Evolutionary conservation across 2,888 invertebrate species (phyloP).

Genomic region (Troides aeacus): DNA sequence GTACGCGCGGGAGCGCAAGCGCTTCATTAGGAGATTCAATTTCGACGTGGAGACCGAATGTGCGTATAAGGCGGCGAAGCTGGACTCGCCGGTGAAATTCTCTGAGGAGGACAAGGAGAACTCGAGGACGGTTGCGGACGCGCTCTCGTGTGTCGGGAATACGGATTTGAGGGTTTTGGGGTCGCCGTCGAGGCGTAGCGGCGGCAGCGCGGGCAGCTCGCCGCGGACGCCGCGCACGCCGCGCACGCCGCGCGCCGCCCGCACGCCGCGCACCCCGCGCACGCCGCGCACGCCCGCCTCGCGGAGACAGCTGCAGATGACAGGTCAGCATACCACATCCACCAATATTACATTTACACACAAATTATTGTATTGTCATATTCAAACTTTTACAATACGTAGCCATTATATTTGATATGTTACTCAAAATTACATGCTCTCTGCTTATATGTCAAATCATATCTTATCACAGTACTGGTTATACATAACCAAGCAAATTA

Average conservation of each 20-base stretch:
- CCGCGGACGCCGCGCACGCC: constrained; percentile 57
- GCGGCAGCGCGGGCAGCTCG: constrained; percentile 51
- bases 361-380: neutral
- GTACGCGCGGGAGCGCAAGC: constrained; percentile 77
- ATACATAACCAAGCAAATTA: neutral
- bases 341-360: neutral
- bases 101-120: constrained; percentile 32
- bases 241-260: constrained; percentile 56
- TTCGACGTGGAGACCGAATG: constrained; percentile 78
- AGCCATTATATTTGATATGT: too few species aligned
- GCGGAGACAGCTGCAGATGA: constrained; percentile 76
- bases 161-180: constrained; percentile 66
- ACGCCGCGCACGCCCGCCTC: constrained; percentile 73
- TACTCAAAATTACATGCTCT: too few species aligned
- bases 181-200: constrained; percentile 64
- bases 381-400: neutral
- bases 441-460: neutral
- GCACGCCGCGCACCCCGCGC: constrained; percentile 70
- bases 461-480: neutral
- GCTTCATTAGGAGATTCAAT: constrained; percentile 81
- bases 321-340: constrained; percentile 58
- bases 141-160: constrained; percentile 66
- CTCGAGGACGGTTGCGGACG: constrained; percentile 63
- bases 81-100: constrained; percentile 60
- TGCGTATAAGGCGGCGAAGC: constrained; percentile 52